Percentiles rank a stretch among this genome's conserved stretches.
These are phyloP conservation scores for Sebastes schlegelii DNA, from an alignment of 2,113 vertebrate species.

Conservation along the genomic window DNA sequence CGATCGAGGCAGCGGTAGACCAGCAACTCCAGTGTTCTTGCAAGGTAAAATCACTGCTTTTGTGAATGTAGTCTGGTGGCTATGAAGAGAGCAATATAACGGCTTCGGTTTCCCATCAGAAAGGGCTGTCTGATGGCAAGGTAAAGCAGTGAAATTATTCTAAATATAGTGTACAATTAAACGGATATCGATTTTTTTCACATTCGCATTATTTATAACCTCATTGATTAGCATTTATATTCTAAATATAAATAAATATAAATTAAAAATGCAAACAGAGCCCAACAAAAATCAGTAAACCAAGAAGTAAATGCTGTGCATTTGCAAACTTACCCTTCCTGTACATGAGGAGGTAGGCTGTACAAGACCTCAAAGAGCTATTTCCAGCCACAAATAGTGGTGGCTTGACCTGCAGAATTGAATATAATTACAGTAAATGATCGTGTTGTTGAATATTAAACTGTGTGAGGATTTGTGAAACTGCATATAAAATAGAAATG, in stretches of 20 bases:
- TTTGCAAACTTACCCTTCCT: conserved; percentile 50
- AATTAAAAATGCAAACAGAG: neutral
- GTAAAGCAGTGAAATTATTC: too few relatives aligned
- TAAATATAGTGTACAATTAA: too few relatives aligned
- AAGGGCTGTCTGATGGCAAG: too few relatives aligned
- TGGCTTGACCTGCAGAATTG: conserved; percentile 16
- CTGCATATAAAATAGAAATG: neutral
- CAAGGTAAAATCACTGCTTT: too few relatives aligned
- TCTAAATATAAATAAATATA: neutral
- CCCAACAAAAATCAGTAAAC: neutral
- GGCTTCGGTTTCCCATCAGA: too few relatives aligned
- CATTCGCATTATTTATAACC: too few relatives aligned
- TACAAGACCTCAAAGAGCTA: conserved; percentile 13
- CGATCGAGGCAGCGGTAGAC: too few relatives aligned
- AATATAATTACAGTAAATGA: neutral
- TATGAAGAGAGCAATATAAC: too few relatives aligned
- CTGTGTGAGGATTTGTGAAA: neutral
- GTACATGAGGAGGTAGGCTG: conserved; percentile 74
- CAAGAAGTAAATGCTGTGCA: neutral
- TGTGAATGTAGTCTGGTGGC: too few relatives aligned
- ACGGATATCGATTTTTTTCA: too few relatives aligned
- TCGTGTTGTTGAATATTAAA: neutral
- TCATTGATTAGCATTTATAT: too few relatives aligned
- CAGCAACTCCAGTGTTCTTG: too few relatives aligned
- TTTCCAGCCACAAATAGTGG: neutral